Evolutionary conservation across 37 sponge, comb jelly and placozoan genomes (phyloP), one percentile per base, ranked within the genome.

Genomic region (Oopsacas minuta): DNA sequence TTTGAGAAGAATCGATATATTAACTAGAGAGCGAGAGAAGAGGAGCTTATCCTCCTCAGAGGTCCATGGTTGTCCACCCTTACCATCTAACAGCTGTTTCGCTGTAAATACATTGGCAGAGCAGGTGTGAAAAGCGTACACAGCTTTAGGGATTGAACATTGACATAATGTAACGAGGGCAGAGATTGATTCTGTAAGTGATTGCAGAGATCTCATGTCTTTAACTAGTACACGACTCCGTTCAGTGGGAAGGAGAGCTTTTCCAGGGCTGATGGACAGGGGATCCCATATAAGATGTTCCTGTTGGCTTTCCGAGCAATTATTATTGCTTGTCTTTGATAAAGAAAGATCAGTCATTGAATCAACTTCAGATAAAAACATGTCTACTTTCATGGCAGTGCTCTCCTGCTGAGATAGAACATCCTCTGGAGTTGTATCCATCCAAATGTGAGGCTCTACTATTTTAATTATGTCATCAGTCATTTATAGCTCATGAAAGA

Each of bases 21-120:
- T 61, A 5, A 5, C 75, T 25, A 61, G 75, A 34, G 75, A 61
- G 75, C 30, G 75, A 61, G 75, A 61, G 75, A 3, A n/a, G 1
- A 61, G 17, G 7, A 61, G 75, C 5, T n/a, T 25, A n/a, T 61
- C 75, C 30, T 61, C 75, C 7, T 61, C 30, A 7, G 75, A 5
- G 75, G 75, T 61, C 75, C 75, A 61, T 3, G 75, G 75, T 10
- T 25, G 7, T 5, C 75, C 75, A 3, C 75, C 75, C 75, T 61
- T 61, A 5, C 75, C 75, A 34, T 61, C 75, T 34, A 61, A 61
- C 75, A 61, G 75, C 75, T 61, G 75, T n/a, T 61, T 61, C 75
- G 75, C 75, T 3, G 28, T 20, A 10, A 61, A n/a, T 3, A 61
- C 30, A 61, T 61, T 61, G 32, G 32, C 75, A 61, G 75, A 61